Base-by-base conservation (phyloP, 2,888 invertebrate genomes). In the Caenorhabditis virilis region DNA sequence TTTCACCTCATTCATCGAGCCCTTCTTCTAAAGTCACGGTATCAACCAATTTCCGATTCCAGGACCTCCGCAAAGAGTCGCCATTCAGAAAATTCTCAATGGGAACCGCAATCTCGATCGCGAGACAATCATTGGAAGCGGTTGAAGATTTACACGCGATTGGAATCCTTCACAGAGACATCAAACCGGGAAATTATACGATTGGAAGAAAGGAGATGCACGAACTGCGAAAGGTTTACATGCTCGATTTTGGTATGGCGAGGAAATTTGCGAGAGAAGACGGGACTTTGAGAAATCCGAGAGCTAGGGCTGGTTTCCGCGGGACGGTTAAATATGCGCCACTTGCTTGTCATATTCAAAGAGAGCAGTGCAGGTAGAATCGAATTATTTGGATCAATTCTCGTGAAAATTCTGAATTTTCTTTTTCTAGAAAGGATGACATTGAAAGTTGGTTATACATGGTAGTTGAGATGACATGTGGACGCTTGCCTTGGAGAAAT, bases 371-470 rank as follows among this genome's bases (percentile, higher is more conserved):
- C 50, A 56, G 62, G 26, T 46, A 22, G 27, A 4, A 18, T 39
- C n/a, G 7, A 39, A 45, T 26, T n/a, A n/a, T n/a, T n/a, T n/a
- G n/a, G n/a, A n/a, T n/a, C n/a, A n/a, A n/a, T n/a, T n/a, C n/a
- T n/a, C n/a, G n/a, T n/a, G n/a, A n/a, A n/a, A n/a, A n/a, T n/a
- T n/a, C n/a, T n/a, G n/a, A n/a, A n/a, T n/a, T n/a, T n/a, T n/a
- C n/a, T n/a, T n/a, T 42, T 25, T 38, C 7, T 15, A 45, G 76
- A n/a, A 66, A 74, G 47, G 77, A 78, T 53, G 79, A 78, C 47
- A 68, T 76, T 41, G 79, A 79, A 54, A 66, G 70, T 20, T 79
- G 78, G 79, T 53, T 73, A 36, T 79, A 79, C 60, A 75, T 75
- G 77, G 65, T 71, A 16, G 69, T 78, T 43, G 75, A 73, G 45